Evolutionary conservation across 2,888 invertebrate genomes (phyloP), one percentile per base, ranked within the genome.

Genomic region (Drosophila nr. perissopoda): DNA sequence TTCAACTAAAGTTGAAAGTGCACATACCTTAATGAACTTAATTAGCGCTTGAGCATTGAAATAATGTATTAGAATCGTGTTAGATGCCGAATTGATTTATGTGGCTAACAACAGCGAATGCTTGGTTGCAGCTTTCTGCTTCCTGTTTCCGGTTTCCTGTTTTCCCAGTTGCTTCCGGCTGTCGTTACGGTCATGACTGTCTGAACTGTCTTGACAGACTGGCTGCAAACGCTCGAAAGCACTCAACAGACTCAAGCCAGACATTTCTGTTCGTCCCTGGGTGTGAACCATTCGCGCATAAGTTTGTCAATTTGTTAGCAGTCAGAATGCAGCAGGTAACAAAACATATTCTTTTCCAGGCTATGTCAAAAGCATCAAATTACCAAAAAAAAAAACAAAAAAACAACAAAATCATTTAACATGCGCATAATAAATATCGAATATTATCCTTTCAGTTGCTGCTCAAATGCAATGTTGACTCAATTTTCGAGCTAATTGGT

Each of bases 51-150:
- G 16, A 16, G 25, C 46, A 46, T 25, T 16, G 25, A 25, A 18
- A 36, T 34, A 33, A 52, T 34, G 2, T n/a, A n/a, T n/a, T 10
- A 2, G 29, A 33, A 56, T n/a, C 18, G 34, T 31, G 13, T 42
- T 46, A 36, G 31, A 34, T 29, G 42, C 46, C 49, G 48, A 60
- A 69, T 71, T 75, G 75, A 71, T 76, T 71, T 76, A 76, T 76
- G 71, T 48, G 51, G 46, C 27, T 36, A 51, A 21, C 51, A 46
- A 16, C 25, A 46, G 46, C 25, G 7, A 4, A 8, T 46, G 11
- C 34, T 46, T 67, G 52, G 33, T 21, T 72, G 58, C 77, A 72
- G 77, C 64, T 54, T 64, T 36, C 52, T 46, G 49, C 25, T 62
- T 61, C 53, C 60, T 48, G 38, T 27, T 42, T 46, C 38, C 49